Evolutionary conservation across 2,113 vertebrate genomes (phyloP).

Genomic region (Callocephalon fimbriatum): DNA sequence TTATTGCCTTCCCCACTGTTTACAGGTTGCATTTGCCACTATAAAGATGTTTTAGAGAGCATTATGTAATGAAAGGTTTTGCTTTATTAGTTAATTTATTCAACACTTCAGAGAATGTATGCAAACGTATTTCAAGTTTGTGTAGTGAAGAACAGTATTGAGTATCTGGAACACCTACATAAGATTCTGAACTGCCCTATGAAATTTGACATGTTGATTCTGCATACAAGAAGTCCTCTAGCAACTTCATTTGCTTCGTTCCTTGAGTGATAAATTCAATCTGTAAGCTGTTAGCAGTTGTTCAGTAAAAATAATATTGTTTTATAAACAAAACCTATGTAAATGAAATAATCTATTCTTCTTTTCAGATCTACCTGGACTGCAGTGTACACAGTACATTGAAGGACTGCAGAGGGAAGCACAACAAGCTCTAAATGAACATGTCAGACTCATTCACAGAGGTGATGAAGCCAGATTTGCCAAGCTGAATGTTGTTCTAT

Average conservation of each 20-base stretch:
- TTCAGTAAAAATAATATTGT: not conserved
- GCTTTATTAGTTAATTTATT: not conserved
- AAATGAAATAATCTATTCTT: not conserved
- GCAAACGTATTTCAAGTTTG: not conserved
- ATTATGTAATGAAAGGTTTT: not conserved
- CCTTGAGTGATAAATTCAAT: not conserved
- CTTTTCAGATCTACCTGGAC: slow-evolving; percentile 87
- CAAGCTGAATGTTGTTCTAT: slow-evolving; percentile 91
- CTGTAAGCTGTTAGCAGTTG: not conserved
- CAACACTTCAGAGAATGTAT: not conserved
- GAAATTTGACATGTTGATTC: not conserved
- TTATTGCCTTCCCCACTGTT: not conserved
- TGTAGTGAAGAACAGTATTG: not conserved
- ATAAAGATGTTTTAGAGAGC: not conserved
- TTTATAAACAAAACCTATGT: not conserved
- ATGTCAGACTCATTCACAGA: slow-evolving; percentile 87
- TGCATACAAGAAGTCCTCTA: not conserved
- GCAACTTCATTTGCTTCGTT: not conserved
- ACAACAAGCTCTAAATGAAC: slow-evolving; percentile 92
- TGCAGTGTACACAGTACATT: slow-evolving; percentile 92
- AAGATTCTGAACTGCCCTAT: not conserved
- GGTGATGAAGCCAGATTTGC: slow-evolving; percentile 86
- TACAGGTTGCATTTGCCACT: not conserved
- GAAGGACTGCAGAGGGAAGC: slow-evolving; percentile 92
- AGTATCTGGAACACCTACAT: not conserved